These are phyloP conservation scores for Drosophila ambigua DNA, from an alignment of 1,140 invertebrate genomes.

Conservation along the genomic window DNA sequence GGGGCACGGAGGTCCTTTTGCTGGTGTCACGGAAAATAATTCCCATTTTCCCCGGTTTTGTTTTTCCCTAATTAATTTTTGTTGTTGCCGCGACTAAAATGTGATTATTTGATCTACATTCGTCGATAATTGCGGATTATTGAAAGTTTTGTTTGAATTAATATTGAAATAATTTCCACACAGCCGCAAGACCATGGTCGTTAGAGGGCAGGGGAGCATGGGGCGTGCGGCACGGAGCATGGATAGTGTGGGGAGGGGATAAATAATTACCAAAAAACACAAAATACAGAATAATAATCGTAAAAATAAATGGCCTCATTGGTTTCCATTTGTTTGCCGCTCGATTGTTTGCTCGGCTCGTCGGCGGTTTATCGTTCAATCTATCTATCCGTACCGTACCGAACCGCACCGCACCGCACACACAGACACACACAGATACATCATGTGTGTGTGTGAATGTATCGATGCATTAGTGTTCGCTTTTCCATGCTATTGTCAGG, in stretches of 20 bases:
- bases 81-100: conserved; percentile 47
- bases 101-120: conserved; percentile 80
- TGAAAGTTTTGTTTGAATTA: conserved; percentile 80
- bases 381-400: conserved; percentile 5
- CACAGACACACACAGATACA: background rate
- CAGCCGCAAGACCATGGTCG: background rate
- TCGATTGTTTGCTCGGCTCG: conserved; percentile 15
- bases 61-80: conserved; percentile 74
- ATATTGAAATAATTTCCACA: conserved; percentile 76
- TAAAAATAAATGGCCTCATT: conserved; percentile 59
- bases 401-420: background rate
- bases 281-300: conserved; percentile 43
- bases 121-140: conserved; percentile 78
- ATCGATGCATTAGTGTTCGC: conserved; percentile 2
- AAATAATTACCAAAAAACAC: conserved; percentile 66
- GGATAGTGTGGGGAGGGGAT: conserved; percentile 19
- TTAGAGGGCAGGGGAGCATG: background rate
- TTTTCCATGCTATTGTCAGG: conserved; percentile 25
- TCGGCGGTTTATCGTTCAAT: conserved; percentile 29
- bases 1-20: conserved; percentile 18
- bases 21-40: conserved; percentile 62
- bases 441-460: background rate
- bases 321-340: conserved; percentile 20
- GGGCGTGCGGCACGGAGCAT: background rate
- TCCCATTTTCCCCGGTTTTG: conserved; percentile 47